Conservation (phyloP, 1,140 invertebrate species). For the Papilio polytes region DNA sequence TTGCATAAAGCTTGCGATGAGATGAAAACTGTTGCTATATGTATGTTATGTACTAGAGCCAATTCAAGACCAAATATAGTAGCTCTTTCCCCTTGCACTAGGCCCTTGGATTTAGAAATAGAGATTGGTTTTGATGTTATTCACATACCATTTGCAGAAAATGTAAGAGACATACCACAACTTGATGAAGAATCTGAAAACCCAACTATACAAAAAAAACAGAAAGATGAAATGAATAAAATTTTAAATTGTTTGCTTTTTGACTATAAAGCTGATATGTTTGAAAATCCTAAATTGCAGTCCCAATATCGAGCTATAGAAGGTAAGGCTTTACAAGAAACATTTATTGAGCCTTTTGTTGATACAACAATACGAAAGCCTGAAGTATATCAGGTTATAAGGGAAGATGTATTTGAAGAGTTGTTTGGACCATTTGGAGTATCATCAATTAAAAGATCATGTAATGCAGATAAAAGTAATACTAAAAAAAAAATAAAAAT, state of each 20-base stretch:
- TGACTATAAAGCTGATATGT: conserved; percentile 73
- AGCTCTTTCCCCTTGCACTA: conserved; percentile 63
- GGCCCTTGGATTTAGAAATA: conserved; percentile 63
- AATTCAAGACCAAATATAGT: conserved; percentile 72
- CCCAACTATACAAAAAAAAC: conserved; percentile 48
- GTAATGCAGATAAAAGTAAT: conserved; percentile 34
- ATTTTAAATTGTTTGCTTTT: conserved; percentile 61
- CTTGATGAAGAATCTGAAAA: conserved; percentile 55
- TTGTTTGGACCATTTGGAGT: conserved; percentile 73
- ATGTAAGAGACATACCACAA: conserved; percentile 63
- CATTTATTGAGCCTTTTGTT: conserved; percentile 62
- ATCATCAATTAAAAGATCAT: conserved; percentile 57
- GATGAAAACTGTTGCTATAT: conserved; percentile 66
- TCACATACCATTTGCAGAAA: conserved; percentile 72
- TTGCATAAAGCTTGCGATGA: conserved; percentile 72
- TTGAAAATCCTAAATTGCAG: conserved; percentile 73
- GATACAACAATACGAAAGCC: conserved; percentile 67
- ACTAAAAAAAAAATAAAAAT: conserved; percentile 60
- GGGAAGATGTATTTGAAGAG: conserved; percentile 73
- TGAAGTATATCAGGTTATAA: conserved; percentile 57
- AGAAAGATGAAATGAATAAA: conserved; percentile 66
- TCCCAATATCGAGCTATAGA: conserved; percentile 67
- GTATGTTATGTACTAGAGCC: conserved; percentile 68
- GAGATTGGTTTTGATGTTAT: conserved; percentile 78
- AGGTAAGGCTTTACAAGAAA: conserved; percentile 69